Evolutionary conservation across 2,797 vertebrate genomes (phyloP).

Genomic region (Hyperoplus immaculatus): DNA sequence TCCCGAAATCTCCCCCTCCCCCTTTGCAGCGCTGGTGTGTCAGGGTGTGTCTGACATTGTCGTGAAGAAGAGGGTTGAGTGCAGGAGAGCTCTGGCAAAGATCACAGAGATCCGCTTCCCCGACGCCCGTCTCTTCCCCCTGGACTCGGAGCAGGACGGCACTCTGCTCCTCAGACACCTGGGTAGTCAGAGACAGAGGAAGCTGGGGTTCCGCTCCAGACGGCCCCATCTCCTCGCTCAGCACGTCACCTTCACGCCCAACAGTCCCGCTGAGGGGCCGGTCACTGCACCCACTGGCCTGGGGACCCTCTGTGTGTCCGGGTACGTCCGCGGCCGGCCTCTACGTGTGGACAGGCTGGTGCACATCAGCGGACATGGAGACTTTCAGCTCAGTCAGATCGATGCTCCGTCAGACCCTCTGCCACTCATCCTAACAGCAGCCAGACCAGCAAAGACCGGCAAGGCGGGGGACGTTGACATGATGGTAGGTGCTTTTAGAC

Average conservation of each 20-base stretch:
- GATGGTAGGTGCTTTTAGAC: constrained; percentile 75
- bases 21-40: constrained; percentile 87
- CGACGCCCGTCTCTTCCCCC: constrained; percentile 87
- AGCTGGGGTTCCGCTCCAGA: constrained; percentile 90
- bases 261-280: constrained; percentile 49
- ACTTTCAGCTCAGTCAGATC: constrained; percentile 95
- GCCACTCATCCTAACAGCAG: constrained; percentile 80
- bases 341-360: constrained; percentile 91
- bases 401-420: constrained; percentile 92
- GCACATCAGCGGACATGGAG: constrained; percentile 94
- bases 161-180: constrained; percentile 90
- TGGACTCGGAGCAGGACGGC: constrained; percentile 91
- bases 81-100: constrained; percentile 88
- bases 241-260: constrained; percentile 85
- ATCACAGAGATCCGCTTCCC: constrained; percentile 91
- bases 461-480: constrained; percentile 86
- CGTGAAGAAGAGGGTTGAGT: constrained; percentile 91
- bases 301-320: constrained; percentile 93
- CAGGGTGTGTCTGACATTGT: constrained; percentile 88
- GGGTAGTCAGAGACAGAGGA: constrained; percentile 91
- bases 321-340: constrained; percentile 91
- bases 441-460: constrained; percentile 76
- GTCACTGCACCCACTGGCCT: constrained; percentile 75
- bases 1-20: not conserved
- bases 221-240: constrained; percentile 91